Evolutionary conservation across 2,113 vertebrate species (phyloP), one percentile per base, ranked within the genome.

Genomic region (Rhagologus leucostigma): DNA sequence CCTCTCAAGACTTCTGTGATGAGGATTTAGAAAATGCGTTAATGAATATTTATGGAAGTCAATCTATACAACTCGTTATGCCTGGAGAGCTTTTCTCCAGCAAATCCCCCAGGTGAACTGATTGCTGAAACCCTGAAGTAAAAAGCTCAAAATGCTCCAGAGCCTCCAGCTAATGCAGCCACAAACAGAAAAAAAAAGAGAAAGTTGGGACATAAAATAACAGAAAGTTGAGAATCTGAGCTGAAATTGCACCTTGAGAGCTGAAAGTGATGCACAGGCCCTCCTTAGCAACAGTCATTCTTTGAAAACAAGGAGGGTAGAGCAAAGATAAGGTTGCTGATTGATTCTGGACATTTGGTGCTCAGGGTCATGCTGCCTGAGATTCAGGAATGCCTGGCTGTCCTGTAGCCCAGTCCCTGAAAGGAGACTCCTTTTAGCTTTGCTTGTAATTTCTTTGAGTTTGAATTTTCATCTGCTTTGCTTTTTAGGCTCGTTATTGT

Each of bases 1-100:
- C 46, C 75, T 87, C 44, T 82, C 57, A 59, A 75, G 81, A 19
- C 46, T 94, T 85, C 60, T 73, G 35, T 62, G 88, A 73, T 21
- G 83, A 91, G 75, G 71, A 83, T 92, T 92, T 85, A 91, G 85
- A 44, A 90, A 84, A 91, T 52, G 23, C 56, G 59, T 67, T 87
- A 39, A 73, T 93, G 69, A 87, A 71, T 87, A 75, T 74, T 87
- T 79, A 53, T 10, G 39, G 57, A 30, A 93, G 63, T 80, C 75
- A 65, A 18, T 68, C 70, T 69, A 4, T 39, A 37, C 49, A 41
- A 79, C 70, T 77, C 7, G 63, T 69, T 93, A 41, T 69, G 63
- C 53, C 75, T 93, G 87, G 78, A 90, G 90, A 90, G 87, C 24
- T 93, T 94, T 93, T 65, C 70, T 76, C 19, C 39, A 32, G 60